Percentiles rank a stretch among this genome's conserved stretches.
These are phyloP conservation scores for Arctocebus calabarensis DNA, from an alignment of 2,797 vertebrate genomes.

Conservation along the genomic window DNA sequence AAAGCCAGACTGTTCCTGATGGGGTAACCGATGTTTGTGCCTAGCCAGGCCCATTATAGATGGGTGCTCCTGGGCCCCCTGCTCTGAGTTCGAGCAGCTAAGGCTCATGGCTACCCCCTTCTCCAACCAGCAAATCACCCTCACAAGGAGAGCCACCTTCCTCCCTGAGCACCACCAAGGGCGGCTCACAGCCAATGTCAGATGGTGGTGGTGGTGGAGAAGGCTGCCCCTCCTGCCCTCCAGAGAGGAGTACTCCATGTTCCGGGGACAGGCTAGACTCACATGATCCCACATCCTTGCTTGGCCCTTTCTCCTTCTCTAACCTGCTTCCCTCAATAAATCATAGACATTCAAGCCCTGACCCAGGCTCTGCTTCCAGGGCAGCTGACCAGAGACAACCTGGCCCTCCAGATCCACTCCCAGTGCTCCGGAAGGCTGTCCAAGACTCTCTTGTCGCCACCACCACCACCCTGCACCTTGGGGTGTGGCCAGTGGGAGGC, in stretches of 20 bases:
- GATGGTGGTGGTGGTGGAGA: neutral
- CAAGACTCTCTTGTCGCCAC: neutral
- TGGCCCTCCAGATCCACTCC: neutral
- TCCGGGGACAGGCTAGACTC: neutral
- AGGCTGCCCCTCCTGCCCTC: neutral
- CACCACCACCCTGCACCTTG: too few species aligned
- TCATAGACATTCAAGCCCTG: neutral
- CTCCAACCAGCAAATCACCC: neutral
- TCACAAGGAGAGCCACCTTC: neutral
- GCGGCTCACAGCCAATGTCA: neutral
- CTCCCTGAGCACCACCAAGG: neutral
- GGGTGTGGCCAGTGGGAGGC: too few species aligned
- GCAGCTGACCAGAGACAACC: rapidly evolving
- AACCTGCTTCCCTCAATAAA: neutral
- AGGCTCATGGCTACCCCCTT: neutral
- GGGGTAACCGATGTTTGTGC: rapidly evolving
- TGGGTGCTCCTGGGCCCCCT: neutral
- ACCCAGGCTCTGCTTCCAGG: neutral
- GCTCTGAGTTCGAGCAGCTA: neutral
- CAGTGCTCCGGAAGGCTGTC: neutral
- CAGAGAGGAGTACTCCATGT: neutral
- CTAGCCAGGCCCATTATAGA: neutral
- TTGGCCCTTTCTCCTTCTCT: neutral
- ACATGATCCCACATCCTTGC: neutral
- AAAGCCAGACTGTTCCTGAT: neutral